phyloP scores from a whole-genome alignment of 1,140 invertebrate genomes.

The Penaeus japonicus region DNA sequence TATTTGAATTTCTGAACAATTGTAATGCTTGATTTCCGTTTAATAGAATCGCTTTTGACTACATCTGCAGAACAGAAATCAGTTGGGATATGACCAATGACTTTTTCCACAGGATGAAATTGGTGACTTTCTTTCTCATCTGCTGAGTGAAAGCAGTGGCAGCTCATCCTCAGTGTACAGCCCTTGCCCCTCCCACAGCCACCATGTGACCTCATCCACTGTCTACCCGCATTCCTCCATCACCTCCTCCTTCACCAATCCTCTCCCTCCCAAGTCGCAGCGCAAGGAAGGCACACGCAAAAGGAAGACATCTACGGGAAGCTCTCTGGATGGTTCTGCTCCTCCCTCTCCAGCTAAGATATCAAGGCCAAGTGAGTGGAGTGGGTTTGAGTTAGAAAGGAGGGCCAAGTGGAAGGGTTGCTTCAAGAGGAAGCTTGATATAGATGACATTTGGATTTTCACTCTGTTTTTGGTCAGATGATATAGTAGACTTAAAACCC shows the following conservation, averaged over 20 bases:
- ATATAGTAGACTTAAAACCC: too few species aligned
- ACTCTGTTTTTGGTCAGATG: too few species aligned
- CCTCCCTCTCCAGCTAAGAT: constrained; percentile 21
- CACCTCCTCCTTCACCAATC: constrained; percentile 32
- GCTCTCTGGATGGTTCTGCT: neutral
- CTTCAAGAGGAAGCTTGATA: too few species aligned
- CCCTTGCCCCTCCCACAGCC: neutral
- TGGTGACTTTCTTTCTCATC: constrained; percentile 41
- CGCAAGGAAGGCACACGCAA: constrained; percentile 24
- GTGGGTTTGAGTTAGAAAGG: neutral
- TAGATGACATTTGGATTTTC: too few species aligned
- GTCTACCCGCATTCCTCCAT: neutral
- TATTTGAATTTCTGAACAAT: too few species aligned
- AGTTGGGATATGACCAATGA: neutral
- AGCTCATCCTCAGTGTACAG: neutral
- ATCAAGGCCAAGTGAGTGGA: constrained; percentile 37
- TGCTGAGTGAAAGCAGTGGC: neutral
- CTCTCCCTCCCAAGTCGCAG: constrained; percentile 9
- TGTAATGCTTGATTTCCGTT: too few species aligned
- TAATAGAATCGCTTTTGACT: too few species aligned
- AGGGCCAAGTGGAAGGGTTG: too few species aligned
- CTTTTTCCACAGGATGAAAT: constrained; percentile 44
- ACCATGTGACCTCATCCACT: neutral
- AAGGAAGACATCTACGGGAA: constrained; percentile 19
- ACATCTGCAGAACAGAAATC: neutral